Evolutionary conservation across 2,797 vertebrate species (phyloP).

Genomic region (Valencia hispanica): DNA sequence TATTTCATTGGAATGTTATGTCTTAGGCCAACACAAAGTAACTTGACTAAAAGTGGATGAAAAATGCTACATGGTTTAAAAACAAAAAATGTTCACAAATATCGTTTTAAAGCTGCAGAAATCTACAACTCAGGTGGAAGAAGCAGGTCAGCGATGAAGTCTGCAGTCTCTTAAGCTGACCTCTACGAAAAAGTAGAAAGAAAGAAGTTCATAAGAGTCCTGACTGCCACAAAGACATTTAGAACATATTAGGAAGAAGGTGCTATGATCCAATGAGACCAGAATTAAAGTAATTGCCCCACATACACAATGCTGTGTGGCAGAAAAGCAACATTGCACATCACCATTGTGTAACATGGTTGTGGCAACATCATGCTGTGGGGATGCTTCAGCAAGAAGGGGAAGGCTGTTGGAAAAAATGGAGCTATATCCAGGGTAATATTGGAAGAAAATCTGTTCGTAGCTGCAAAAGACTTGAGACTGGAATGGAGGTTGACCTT

Average conservation of each 20-base stretch:
- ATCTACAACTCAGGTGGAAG: too few relatives aligned
- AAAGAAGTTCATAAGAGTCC: background rate
- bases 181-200: background rate
- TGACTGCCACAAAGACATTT: background rate
- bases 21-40: background rate
- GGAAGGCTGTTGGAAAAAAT: background rate
- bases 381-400: background rate
- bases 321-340: background rate
- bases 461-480: background rate
- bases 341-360: background rate
- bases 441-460: background rate
- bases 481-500: background rate
- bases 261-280: background rate
- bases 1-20: background rate
- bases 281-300: background rate
- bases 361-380: background rate
- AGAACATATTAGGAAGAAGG: background rate
- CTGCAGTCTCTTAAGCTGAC: background rate
- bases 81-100: background rate
- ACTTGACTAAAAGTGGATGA: background rate
- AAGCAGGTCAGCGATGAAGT: background rate
- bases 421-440: background rate
- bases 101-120: too few relatives aligned
- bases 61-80: background rate
- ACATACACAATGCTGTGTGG: background rate